Percentiles rank a stretch among this genome's conserved stretches.
These are phyloP conservation scores for Ictalurus punctatus DNA, from an alignment of 2,113 vertebrate genomes.

Conservation along the genomic window DNA sequence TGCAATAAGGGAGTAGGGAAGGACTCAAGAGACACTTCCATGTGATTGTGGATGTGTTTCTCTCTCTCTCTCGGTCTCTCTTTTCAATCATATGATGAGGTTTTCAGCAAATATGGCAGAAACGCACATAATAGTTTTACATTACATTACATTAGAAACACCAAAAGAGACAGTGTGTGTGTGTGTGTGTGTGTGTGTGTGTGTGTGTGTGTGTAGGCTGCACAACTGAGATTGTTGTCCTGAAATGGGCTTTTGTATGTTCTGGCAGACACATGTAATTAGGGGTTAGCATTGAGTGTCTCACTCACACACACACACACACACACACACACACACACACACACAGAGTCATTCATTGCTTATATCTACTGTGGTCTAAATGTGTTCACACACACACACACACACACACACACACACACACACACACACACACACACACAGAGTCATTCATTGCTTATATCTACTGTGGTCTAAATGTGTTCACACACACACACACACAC, in stretches of 20 bases:
- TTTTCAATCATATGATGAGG: not conserved
- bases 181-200: slow-evolving; percentile 9
- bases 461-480: not conserved
- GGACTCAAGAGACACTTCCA: not conserved
- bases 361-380: not conserved
- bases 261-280: slow-evolving; percentile 13
- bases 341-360: not conserved
- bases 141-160: not conserved
- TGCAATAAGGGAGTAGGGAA: slow-evolving; percentile 2
- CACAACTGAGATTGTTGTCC: not conserved
- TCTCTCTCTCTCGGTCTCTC: not conserved
- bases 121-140: not conserved
- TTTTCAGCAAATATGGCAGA: not conserved
- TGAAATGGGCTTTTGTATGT: slow-evolving; percentile 14
- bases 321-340: not conserved
- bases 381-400: not conserved
- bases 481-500: not conserved
- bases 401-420: not conserved
- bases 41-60: not conserved
- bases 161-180: not conserved
- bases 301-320: slow-evolving; percentile 5
- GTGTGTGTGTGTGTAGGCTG: not conserved
- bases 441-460: not conserved
- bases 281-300: not conserved
- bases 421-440: not conserved